phyloP scores from a whole-genome alignment of 2,113 vertebrate species.

The Tamias sibiricus region DNA sequence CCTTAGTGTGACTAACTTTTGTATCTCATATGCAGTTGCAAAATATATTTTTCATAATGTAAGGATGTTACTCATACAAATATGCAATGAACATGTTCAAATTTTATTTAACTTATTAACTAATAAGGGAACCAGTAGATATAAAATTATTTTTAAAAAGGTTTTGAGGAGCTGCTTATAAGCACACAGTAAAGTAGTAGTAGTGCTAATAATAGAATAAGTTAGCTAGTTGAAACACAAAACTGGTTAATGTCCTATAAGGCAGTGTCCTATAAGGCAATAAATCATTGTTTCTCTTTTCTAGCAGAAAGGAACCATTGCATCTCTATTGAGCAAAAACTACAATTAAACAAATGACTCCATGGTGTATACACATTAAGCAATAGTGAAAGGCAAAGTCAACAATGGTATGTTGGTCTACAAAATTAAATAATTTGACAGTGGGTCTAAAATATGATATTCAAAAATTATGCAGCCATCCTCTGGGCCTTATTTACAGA shows the following conservation, averaged over 20 bases:
- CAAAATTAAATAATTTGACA: not conserved
- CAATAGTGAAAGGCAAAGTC: conserved; percentile 21
- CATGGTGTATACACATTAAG: not conserved
- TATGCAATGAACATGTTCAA: not conserved
- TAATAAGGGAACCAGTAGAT: not conserved
- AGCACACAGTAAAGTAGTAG: not conserved
- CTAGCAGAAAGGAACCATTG: not conserved
- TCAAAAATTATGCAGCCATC: not conserved
- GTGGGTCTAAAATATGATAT: not conserved
- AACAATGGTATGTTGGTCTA: not conserved
- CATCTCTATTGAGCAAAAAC: not conserved
- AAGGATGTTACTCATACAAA: not conserved
- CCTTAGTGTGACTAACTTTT: not conserved
- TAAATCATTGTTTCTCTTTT: not conserved
- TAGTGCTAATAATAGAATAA: not conserved
- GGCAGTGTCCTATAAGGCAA: not conserved
- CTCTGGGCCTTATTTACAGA: not conserved
- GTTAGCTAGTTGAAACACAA: conserved; percentile 1
- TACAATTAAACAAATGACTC: not conserved
- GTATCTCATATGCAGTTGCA: not conserved
- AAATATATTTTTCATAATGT: conserved; percentile 29
- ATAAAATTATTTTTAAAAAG: not conserved
- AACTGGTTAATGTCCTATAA: not conserved
- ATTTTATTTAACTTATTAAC: conserved; percentile 9
- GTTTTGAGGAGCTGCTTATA: not conserved